Conservation (phyloP, 2,888 invertebrate genomes). For the Tetranychus piercei region DNA sequence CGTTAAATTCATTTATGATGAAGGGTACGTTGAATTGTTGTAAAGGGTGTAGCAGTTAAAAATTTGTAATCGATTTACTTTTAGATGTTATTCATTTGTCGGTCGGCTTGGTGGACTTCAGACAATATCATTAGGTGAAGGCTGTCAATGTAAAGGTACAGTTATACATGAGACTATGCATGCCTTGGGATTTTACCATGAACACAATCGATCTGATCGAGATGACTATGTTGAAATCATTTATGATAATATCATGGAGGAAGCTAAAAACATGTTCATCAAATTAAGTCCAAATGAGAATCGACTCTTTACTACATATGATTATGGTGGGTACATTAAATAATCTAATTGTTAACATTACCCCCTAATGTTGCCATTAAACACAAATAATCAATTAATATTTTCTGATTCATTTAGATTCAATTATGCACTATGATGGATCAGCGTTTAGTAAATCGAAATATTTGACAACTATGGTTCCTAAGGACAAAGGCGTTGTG, state of each 20-base stretch:
- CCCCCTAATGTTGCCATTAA: background rate
- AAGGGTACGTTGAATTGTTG: background rate
- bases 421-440: slow-evolving; percentile 9
- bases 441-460: background rate
- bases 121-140: slow-evolving; percentile 3
- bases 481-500: background rate
- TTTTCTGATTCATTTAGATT: background rate
- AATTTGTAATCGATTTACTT: background rate
- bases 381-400: too few species aligned
- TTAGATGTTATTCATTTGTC: slow-evolving; percentile 12
- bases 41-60: too few species aligned
- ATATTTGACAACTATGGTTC: background rate
- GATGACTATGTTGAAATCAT: slow-evolving; percentile 9
- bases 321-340: background rate
- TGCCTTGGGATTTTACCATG: slow-evolving; percentile 12
- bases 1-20: slow-evolving; percentile 11
- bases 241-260: background rate
- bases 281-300: slow-evolving; percentile 1
- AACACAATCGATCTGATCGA: slow-evolving; percentile 12
- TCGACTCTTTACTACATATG: slow-evolving; percentile 11
- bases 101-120: slow-evolving; percentile 7
- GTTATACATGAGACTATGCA: slow-evolving; percentile 13
- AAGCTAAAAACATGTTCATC: background rate
- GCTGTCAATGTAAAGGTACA: slow-evolving; percentile 7
- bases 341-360: background rate